Evolutionary conservation across 1,140 invertebrate species (phyloP), one percentile per base, ranked within the genome.

Genomic region (Zaprionus kolodkinae): DNA sequence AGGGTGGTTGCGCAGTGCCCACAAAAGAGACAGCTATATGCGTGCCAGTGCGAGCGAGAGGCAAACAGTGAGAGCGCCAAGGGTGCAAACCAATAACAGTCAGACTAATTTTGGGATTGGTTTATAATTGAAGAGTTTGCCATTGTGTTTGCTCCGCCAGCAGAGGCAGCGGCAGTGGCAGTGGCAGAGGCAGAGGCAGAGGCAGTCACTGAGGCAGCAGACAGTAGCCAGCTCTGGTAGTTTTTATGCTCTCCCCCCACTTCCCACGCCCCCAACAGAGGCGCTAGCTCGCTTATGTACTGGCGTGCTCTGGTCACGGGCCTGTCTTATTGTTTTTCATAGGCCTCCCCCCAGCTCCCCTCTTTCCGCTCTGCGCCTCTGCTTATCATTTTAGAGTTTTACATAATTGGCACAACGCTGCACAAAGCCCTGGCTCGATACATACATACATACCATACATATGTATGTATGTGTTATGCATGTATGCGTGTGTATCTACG

Each of bases 111-210:
- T 89, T 81, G 89, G 89, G 89, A 91, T 91, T 91, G 89, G 89
- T 91, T 91, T 91, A 91, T 89, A 91, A 91, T 91, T 91, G 89
- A 91, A 91, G 85, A 91, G 81, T 87, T 87, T 88, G 84, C 84
- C 85, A 87, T 85, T 85, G 81, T 87, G 78, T 84, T 88, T 78
- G 83, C 69, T 68, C 40, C 67, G 56, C 21, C 43, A 25, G 35
- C 54, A 52, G 54, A 40, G 40, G 36, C 25, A 38, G 30, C 9
- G n/a, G 2, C 40, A 15, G n/a, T 3, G 40, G 40, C 40, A 38
- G 36, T 27, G 13, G 52, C 45, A 52, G 40, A 3, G 38, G 50
- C 64, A 69, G 30, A 10, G 45, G 35, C 54, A 57, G 25, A 40
- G 17, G 38, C 57, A 72, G 21, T 17, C 25, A 21, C 45, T 12